Evolutionary conservation across 2,888 invertebrate genomes (phyloP), one percentile per base, ranked within the genome.

Genomic region (Lasioglossum zephyrum): DNA sequence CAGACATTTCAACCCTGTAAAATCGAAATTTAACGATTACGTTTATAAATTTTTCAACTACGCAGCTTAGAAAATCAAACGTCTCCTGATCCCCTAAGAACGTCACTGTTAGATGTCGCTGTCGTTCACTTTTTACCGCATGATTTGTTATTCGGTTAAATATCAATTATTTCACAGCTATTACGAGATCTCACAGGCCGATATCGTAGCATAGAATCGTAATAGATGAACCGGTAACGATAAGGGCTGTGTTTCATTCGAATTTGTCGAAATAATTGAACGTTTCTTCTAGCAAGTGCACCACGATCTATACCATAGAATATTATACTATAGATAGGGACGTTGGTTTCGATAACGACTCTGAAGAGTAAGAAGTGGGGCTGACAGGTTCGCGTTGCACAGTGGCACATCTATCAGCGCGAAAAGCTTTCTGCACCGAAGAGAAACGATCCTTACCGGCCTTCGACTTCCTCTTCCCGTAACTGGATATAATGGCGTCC

Each of bases 401-500:
- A n/a, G 70, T 70, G 13, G 70, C 22, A 66, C 63, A 53, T 80
- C 84, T 81, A 78, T 78, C 69, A 31, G 49, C n/a, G 70, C 60
- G 41, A 57, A 78, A 73, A 81, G 84, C 39, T 85, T 85, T 77
- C 66, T 81, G 72, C 74, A 81, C 76, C 73, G 70, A 81, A 83
- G 82, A 81, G 86, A 85, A 87, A 79, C 84, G 91, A 86, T 92
- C 92, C 92, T 92, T 93, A 93, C 94, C 94, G 94, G 94, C 92
- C 93, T 94, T 93, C 91, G 91, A 94, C 94, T 95, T 95, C 94
- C 94, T 94, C 93, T 95, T 95, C 93, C 94, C 94, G 93, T 94
- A 91, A 89, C 93, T 92, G 90, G 92, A 91, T 92, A 93, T 93
- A 94, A 96, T 96, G 96, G 96, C 96, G 95, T 95, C 95, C 91